These are phyloP conservation scores for Caenorhabditis angaria DNA, from an alignment of 2,888 invertebrate genomes.

Conservation along the genomic window DNA sequence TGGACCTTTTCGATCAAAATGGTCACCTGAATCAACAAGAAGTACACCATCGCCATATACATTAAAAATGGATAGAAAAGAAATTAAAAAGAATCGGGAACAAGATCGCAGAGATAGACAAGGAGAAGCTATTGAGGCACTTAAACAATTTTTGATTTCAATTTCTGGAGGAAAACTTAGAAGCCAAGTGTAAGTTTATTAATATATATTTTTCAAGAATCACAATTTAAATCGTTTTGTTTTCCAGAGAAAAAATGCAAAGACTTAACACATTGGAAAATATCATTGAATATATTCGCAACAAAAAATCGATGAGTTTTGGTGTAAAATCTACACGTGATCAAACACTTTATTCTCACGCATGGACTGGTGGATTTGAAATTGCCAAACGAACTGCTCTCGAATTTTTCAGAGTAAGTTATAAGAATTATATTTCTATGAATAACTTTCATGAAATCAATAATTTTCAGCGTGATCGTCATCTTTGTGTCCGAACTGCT, in stretches of 20 bases:
- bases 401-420: slow-evolving; percentile 33
- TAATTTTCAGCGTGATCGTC: slow-evolving; percentile 23
- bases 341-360: slow-evolving; percentile 23
- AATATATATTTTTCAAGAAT: neutral
- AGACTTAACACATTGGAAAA: slow-evolving; percentile 33
- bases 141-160: slow-evolving; percentile 30
- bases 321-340: slow-evolving; percentile 18
- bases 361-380: slow-evolving; percentile 31
- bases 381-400: slow-evolving; percentile 16
- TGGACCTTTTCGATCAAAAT: neutral
- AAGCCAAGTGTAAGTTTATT: slow-evolving; percentile 35
- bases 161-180: slow-evolving; percentile 12
- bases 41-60: slow-evolving; percentile 15
- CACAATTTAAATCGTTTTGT: neutral
- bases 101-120: slow-evolving; percentile 40
- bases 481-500: slow-evolving; percentile 17
- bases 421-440: neutral
- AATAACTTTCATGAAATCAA: neutral
- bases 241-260: slow-evolving; percentile 45
- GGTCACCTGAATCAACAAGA: slow-evolving; percentile 6
- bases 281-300: slow-evolving; percentile 33
- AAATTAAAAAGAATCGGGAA: slow-evolving; percentile 42
- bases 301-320: slow-evolving; percentile 32
- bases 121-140: slow-evolving; percentile 33
- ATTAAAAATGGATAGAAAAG: slow-evolving; percentile 12